Conservation (phyloP, 2,888 invertebrate genomes). For the Alloscopus bannaensis region DNA sequence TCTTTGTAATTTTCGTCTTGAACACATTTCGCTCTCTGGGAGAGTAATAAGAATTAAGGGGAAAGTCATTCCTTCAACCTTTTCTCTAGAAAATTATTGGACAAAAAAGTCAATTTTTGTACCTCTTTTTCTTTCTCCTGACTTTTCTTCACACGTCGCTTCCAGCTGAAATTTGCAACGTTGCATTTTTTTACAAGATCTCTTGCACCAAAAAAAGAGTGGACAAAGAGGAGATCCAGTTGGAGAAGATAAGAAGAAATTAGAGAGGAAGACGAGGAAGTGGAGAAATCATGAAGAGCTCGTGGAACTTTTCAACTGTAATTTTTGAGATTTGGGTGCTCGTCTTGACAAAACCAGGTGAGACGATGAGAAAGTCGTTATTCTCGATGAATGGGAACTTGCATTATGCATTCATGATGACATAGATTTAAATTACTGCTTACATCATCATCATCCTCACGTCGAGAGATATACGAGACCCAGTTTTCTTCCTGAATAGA, state of each 20-base stretch:
- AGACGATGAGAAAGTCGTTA: conserved; percentile 20
- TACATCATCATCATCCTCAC: conserved; percentile 1
- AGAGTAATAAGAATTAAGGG: not conserved
- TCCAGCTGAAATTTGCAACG: too few relatives aligned
- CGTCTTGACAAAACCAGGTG: conserved; percentile 60
- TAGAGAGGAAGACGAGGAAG: not conserved
- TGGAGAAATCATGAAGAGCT: conserved; percentile 39
- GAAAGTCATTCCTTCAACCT: not conserved
- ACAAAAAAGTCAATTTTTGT: not conserved
- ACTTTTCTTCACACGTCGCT: not conserved
- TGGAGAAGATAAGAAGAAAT: not conserved
- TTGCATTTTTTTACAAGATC: not conserved
- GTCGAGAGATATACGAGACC: too few relatives aligned
- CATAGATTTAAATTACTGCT: conserved; percentile 50
- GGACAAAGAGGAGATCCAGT: not conserved
- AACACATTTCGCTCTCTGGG: not conserved
- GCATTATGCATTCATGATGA: conserved; percentile 41
- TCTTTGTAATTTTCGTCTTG: not conserved
- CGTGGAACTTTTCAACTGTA: conserved; percentile 62
- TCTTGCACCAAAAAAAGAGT: not conserved
- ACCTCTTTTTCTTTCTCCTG: not conserved
- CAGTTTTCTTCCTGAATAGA: conserved; percentile 4
- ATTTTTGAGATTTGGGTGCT: conserved; percentile 62
- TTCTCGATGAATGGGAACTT: conserved; percentile 21
- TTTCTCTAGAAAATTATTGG: not conserved